phyloP scores from a whole-genome alignment of 2,113 vertebrate genomes.

The Engraulis encrasicolus region DNA sequence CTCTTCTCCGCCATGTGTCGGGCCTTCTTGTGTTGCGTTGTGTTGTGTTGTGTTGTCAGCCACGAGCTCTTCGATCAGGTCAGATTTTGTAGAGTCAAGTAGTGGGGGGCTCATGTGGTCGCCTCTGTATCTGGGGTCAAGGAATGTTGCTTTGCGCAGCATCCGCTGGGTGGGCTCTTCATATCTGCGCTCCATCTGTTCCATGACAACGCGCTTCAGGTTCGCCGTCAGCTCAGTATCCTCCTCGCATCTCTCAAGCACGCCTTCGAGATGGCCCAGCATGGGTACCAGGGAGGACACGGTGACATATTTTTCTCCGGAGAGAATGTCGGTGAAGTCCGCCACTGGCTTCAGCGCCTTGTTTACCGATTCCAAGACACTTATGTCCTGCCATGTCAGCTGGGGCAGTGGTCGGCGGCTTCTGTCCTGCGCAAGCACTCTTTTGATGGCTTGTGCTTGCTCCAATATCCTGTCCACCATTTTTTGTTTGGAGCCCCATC shows the following conservation, averaged over 20 bases:
- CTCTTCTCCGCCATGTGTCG: neutral
- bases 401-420: too few species aligned
- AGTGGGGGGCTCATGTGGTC: slow-evolving; percentile 19
- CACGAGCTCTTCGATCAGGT: slow-evolving; percentile 9
- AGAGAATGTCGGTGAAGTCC: too few species aligned
- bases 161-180: neutral
- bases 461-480: too few species aligned
- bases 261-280: slow-evolving; percentile 17
- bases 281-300: slow-evolving; percentile 18
- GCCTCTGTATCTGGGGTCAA: slow-evolving; percentile 22
- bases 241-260: slow-evolving; percentile 9
- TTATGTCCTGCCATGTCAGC: too few species aligned
- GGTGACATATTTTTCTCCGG: too few species aligned
- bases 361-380: too few species aligned
- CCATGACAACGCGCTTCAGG: slow-evolving; percentile 13
- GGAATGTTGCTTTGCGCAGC: too few species aligned
- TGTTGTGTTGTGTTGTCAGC: slow-evolving; percentile 8
- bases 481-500: too few species aligned
- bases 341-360: too few species aligned
- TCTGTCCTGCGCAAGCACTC: too few species aligned
- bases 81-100: neutral
- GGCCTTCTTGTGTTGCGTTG: neutral
- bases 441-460: too few species aligned
- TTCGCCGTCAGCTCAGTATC: neutral
- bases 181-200: slow-evolving; percentile 25